Base-by-base conservation (phyloP, 2,888 invertebrate genomes). In the Morpho helenor region DNA sequence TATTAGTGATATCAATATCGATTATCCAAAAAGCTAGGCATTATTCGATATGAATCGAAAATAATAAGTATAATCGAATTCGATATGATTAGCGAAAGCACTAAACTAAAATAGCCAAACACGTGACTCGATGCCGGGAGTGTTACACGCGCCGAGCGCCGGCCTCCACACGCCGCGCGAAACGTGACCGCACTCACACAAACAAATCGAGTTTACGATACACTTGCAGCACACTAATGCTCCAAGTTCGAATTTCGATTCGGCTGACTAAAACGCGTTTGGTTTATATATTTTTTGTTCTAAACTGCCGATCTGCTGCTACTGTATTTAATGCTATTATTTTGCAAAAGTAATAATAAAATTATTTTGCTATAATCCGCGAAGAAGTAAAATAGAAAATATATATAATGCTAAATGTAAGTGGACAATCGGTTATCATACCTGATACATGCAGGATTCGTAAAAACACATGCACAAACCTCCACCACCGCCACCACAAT, bases 141-240 rank as follows among this genome's bases (percentile, higher is more conserved):
- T 73, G 78, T 77, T 75, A 77, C 75, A 68, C 68, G 68, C 66
- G 67, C 59, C 70, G 67, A 66, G 66, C 67, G 68, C 68, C 76
- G 79, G 72, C 76, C 76, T 75, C 79, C 73, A 81, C 86, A 85
- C 85, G 82, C 84, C 88, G 77, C 79, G 77, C 71, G 62, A 82
- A 88, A 89, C 89, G 89, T 89, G 88, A 88, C 86, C 72, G 69
- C 61, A 60, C 67, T 55, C 76, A 65, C 76, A 74, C 75, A 66
- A 60, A 63, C 57, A 62, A 56, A 39, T 5, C 42, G 50, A 42
- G 43, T 55, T 64, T 49, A 56, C 65, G 54, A 60, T 55, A 10
- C 44, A 52, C 16, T 52, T 49, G 54, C 65, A 68, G 56, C 69
- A 73, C 72, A 68, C 70, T 68, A 52, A 59, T 56, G 52, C 40